Evolutionary conservation across 1,140 invertebrate species (phyloP).

Genomic region (honey bee (Apis mellifera)): DNA sequence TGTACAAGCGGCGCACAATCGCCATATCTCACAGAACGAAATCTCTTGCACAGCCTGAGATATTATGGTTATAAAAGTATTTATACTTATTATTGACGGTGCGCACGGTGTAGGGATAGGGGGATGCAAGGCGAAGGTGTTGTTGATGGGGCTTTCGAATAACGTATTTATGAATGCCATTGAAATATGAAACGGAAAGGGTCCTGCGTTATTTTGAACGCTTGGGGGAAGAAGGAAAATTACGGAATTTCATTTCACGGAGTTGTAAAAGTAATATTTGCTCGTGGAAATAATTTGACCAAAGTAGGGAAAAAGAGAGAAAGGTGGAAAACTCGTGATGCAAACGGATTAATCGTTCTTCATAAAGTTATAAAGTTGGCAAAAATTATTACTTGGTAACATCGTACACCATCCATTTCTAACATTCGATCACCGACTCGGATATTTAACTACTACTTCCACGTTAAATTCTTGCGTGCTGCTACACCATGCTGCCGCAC

Average conservation of each 20-base stretch:
- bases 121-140: constrained; percentile 3
- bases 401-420: neutral
- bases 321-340: too few relatives aligned
- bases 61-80: constrained; percentile 50
- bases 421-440: neutral
- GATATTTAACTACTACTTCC: constrained; percentile 2
- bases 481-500: neutral
- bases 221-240: neutral
- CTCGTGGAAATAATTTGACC: too few relatives aligned
- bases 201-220: neutral
- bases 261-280: too few relatives aligned
- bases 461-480: neutral
- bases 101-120: too few relatives aligned
- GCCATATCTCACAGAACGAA: constrained; percentile 23
- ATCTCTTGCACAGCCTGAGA: constrained; percentile 4
- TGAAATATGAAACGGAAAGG: constrained; percentile 21
- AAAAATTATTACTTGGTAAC: neutral
- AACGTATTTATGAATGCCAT: constrained; percentile 40
- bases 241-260: neutral
- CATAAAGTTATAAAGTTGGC: neutral
- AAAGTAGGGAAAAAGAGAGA: too few relatives aligned
- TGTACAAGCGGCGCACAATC: constrained; percentile 3
- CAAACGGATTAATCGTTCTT: too few relatives aligned
- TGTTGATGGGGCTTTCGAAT: constrained; percentile 32
- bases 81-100: constrained; percentile 47